phyloP scores from a whole-genome alignment of 2,113 vertebrate genomes.

The Colistium nudipinnis region DNA sequence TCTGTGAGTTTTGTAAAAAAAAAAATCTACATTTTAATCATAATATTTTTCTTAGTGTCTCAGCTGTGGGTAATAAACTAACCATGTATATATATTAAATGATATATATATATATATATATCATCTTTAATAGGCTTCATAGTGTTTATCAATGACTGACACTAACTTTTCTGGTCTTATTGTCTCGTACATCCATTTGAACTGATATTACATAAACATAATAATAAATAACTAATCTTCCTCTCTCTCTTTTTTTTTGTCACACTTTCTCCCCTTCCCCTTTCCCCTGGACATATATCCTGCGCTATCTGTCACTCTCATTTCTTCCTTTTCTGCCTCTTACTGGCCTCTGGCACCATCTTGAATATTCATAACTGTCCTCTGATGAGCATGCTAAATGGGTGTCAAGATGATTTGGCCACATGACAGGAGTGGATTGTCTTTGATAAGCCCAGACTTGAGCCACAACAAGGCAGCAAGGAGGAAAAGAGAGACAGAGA shows the following conservation, averaged over 20 bases:
- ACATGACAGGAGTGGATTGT: slow-evolving; percentile 75
- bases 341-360: slow-evolving; percentile 73
- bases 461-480: slow-evolving; percentile 63
- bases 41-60: not conserved
- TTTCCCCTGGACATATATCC: slow-evolving; percentile 17
- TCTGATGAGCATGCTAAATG: slow-evolving; percentile 81
- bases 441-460: slow-evolving; percentile 73
- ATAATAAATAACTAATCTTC: slow-evolving; percentile 22
- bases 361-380: slow-evolving; percentile 86
- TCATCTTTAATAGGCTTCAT: not conserved
- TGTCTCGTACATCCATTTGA: too few species aligned
- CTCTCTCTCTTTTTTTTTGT: too few species aligned
- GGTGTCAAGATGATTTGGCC: slow-evolving; percentile 80
- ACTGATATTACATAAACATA: not conserved
- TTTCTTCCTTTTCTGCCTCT: slow-evolving; percentile 45
- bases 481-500: slow-evolving; percentile 51
- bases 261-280: not conserved
- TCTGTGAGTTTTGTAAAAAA: not conserved
- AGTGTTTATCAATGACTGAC: not conserved
- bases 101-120: too few species aligned
- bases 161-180: not conserved
- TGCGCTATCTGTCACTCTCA: slow-evolving; percentile 46
- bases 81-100: too few species aligned
- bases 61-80: too few species aligned
- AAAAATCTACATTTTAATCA: not conserved